A percentile compares a stretch with the other conserved stretches of the same genome.
These are phyloP conservation scores for Neria commutata DNA, from an alignment of 2,888 invertebrate species.

Conservation along the genomic window DNA sequence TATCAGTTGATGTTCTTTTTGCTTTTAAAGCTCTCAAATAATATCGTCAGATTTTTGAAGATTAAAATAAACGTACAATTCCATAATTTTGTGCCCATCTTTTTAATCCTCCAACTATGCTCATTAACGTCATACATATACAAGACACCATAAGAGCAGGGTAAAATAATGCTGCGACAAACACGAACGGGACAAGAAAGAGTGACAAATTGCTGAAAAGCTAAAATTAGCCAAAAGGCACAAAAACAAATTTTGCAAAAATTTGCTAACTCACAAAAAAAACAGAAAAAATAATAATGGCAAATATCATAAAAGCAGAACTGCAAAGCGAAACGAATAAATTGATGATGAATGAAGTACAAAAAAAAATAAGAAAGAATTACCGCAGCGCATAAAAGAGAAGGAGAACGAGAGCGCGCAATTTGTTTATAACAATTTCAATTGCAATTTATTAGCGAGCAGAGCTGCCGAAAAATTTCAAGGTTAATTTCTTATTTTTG, in stretches of 20 bases:
- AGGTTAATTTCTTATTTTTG: not conserved
- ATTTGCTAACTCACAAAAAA: not conserved
- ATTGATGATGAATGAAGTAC: not conserved
- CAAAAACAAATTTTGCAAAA: not conserved
- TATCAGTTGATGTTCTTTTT: too few relatives aligned
- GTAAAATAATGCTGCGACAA: too few relatives aligned
- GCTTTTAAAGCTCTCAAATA: too few relatives aligned
- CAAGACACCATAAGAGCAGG: not conserved
- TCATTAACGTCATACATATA: not conserved
- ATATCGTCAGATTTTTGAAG: too few relatives aligned
- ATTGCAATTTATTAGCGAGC: not conserved
- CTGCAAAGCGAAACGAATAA: not conserved
- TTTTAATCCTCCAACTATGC: too few relatives aligned
- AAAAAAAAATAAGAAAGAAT: constrained; percentile 1
- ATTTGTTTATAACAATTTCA: too few relatives aligned
- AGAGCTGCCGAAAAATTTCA: not conserved
- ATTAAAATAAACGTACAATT: too few relatives aligned
- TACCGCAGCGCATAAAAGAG: not conserved
- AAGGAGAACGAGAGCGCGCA: not conserved
- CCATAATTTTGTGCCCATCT: too few relatives aligned
- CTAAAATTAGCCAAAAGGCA: constrained; percentile 44
- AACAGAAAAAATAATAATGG: not conserved
- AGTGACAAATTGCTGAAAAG: constrained; percentile 41
- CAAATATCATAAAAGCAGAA: not conserved
- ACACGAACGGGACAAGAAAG: constrained; percentile 8